Percentiles rank a stretch among this genome's conserved stretches.
phyloP scores from a whole-genome alignment of 2,797 vertebrate genomes.

The Peromyscus attwateri region DNA sequence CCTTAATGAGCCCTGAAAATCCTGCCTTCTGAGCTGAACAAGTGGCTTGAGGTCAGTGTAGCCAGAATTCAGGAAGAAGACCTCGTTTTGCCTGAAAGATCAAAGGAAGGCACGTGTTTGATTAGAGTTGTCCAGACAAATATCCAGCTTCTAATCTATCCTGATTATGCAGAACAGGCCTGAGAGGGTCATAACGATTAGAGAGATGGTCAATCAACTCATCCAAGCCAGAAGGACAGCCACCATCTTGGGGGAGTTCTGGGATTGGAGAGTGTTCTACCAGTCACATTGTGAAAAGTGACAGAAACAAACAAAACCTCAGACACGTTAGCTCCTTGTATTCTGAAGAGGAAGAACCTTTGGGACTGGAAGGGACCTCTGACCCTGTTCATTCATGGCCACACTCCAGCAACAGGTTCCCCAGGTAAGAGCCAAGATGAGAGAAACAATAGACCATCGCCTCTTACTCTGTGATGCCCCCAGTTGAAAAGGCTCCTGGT shows the following conservation, averaged over 20 bases:
- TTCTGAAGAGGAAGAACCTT: neutral
- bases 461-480: neutral
- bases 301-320: neutral
- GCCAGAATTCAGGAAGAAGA: constrained; percentile 44
- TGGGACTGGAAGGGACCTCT: neutral
- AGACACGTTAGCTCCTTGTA: neutral
- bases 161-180: constrained; percentile 71
- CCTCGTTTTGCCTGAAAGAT: constrained; percentile 79
- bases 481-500: neutral
- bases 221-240: neutral
- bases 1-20: constrained; percentile 66
- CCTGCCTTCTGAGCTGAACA: constrained; percentile 13
- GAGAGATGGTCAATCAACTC: constrained; percentile 41
- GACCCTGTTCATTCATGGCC: neutral
- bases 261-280: neutral
- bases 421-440: neutral
- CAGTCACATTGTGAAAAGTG: neutral
- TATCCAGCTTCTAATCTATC: constrained; percentile 73
- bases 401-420: neutral
- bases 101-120: constrained; percentile 73
- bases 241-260: neutral
- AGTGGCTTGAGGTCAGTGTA: constrained; percentile 57
- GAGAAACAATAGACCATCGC: neutral
- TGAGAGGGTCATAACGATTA: constrained; percentile 74
- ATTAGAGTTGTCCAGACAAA: constrained; percentile 72